These are phyloP conservation scores for Melanotus villosus DNA, from an alignment of 2,888 invertebrate species.

Conservation along the genomic window DNA sequence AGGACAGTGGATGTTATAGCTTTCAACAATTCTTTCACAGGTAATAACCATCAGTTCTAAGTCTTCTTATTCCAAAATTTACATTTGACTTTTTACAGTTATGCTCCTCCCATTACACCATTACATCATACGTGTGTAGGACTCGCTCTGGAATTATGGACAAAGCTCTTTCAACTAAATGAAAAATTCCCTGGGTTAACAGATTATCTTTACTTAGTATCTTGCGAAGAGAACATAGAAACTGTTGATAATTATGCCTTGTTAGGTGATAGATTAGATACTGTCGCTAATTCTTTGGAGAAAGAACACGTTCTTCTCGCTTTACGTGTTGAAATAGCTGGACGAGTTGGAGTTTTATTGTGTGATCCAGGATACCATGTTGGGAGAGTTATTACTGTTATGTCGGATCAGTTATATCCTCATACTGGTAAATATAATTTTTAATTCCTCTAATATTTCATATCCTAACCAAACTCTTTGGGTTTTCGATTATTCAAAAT, in stretches of 20 bases:
- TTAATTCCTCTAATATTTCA: neutral
- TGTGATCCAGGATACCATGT: conserved; percentile 95
- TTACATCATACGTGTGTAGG: conserved; percentile 92
- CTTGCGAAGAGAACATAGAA: conserved; percentile 89
- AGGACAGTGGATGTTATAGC: conserved; percentile 74
- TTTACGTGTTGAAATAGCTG: conserved; percentile 80
- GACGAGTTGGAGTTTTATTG: conserved; percentile 82
- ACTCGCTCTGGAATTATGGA: conserved; percentile 84
- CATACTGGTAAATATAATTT: conserved; percentile 79
- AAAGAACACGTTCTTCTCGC: conserved; percentile 92
- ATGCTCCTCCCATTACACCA: conserved; percentile 83
- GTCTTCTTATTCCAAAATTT: too few relatives aligned
- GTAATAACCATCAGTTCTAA: conserved; percentile 50
- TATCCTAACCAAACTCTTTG: too few relatives aligned
- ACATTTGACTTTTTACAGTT: conserved; percentile 65
- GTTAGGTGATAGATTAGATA: conserved; percentile 72
- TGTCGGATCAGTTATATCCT: conserved; percentile 87
- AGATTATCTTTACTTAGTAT: conserved; percentile 80
- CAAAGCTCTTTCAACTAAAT: conserved; percentile 74
- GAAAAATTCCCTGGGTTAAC: conserved; percentile 79
- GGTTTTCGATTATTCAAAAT: too few relatives aligned
- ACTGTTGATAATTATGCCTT: conserved; percentile 74
- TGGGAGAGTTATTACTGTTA: conserved; percentile 87
- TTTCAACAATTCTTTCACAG: conserved; percentile 81
- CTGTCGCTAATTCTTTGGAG: conserved; percentile 76